A percentile compares a stretch with the other conserved stretches of the same genome.
Conservation (phyloP, 1,140 invertebrate genomes). For the Ericerus pela region DNA sequence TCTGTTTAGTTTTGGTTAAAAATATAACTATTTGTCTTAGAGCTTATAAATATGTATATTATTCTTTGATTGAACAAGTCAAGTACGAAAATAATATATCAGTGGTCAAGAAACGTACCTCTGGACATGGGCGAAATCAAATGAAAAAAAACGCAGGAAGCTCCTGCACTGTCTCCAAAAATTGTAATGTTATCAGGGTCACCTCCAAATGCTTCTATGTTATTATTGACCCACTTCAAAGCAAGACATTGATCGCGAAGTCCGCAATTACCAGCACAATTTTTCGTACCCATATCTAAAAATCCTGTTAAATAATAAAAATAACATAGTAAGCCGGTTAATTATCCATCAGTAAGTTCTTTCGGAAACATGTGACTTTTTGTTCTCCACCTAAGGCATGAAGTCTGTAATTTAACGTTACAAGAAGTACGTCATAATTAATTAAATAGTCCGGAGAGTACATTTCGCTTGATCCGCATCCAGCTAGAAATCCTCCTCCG, state of each 20-base stretch:
- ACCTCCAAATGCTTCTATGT: conserved; percentile 57
- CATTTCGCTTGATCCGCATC: conserved; percentile 37
- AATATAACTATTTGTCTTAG: no score
- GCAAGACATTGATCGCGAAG: conserved; percentile 58
- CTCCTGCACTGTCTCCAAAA: conserved; percentile 52
- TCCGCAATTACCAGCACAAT: conserved; percentile 55
- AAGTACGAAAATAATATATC: no score
- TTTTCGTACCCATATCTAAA: conserved; percentile 44
- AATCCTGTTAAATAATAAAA: conserved; percentile 7
- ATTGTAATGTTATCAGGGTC: conserved; percentile 54
- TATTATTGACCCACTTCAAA: conserved; percentile 52
- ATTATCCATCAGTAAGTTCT: not conserved
- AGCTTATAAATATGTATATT: no score
- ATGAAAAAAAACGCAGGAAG: conserved; percentile 45
- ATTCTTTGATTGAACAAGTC: no score
- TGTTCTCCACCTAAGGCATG: conserved; percentile 25
- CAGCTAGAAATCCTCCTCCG: conserved; percentile 35
- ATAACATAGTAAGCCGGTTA: not conserved
- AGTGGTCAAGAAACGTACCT: no score
- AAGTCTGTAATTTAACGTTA: conserved; percentile 36
- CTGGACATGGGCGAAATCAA: conserved; percentile 37
- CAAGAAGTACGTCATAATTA: conserved; percentile 33
- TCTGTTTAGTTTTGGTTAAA: no score
- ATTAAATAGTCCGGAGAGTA: conserved; percentile 30
- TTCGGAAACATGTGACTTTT: not conserved